A percentile compares a stretch with the other conserved stretches of the same genome.
phyloP scores from a whole-genome alignment of 2,797 vertebrate species.

The Silurus lanzhouensis region DNA sequence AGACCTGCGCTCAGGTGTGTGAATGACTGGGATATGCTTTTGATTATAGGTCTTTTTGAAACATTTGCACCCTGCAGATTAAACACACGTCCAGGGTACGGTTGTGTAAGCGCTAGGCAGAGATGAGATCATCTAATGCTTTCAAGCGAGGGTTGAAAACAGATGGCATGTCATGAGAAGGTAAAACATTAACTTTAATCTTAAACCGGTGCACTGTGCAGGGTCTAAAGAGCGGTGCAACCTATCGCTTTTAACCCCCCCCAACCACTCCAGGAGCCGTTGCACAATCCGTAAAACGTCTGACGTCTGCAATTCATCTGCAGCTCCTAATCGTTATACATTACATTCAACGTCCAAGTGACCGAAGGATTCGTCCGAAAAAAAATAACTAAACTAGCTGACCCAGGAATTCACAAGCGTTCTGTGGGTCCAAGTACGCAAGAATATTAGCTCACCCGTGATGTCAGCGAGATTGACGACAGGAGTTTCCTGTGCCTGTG shows the following conservation, averaged over 20 bases:
- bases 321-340: not conserved
- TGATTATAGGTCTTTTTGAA: slow-evolving; percentile 42
- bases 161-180: slow-evolving; percentile 45
- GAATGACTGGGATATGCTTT: slow-evolving; percentile 27
- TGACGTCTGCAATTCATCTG: slow-evolving; percentile 10
- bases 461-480: slow-evolving; percentile 13
- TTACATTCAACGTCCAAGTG: not conserved
- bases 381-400: not conserved
- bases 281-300: not conserved
- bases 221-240: slow-evolving; percentile 45
- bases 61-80: slow-evolving; percentile 31
- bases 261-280: not conserved
- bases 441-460: slow-evolving; percentile 23
- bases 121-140: slow-evolving; percentile 44
- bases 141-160: slow-evolving; percentile 37
- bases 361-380: not conserved
- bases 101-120: slow-evolving; percentile 45
- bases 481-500: slow-evolving; percentile 32
- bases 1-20: not conserved
- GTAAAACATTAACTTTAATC: slow-evolving; percentile 57
- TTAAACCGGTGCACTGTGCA: slow-evolving; percentile 22
- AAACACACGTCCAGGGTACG: slow-evolving; percentile 17
- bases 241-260: slow-evolving; percentile 15
- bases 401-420: not conserved
- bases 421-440: not conserved